Conservation (phyloP, 2,888 invertebrate species). For the Leptinotarsa haldemani region DNA sequence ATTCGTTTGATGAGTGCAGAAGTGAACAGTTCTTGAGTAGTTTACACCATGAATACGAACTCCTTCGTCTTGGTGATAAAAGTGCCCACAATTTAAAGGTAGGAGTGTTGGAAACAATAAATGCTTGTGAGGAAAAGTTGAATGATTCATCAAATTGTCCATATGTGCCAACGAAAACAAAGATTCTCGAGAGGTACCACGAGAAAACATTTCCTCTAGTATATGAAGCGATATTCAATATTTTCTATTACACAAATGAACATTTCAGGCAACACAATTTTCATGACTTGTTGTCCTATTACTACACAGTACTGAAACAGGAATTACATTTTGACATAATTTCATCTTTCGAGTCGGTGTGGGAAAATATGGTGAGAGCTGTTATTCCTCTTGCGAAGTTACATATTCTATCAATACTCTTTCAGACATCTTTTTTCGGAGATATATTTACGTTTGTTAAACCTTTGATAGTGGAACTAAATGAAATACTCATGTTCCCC, state of each 20-base stretch:
- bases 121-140: background rate
- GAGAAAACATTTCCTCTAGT: conserved; percentile 9
- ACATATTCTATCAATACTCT: background rate
- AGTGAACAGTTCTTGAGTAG: background rate
- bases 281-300: conserved; percentile 20
- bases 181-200: background rate
- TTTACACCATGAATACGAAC: background rate
- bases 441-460: background rate
- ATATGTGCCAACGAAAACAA: background rate
- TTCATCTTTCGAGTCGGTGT: conserved; percentile 1
- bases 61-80: background rate
- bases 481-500: conserved; percentile 29
- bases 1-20: background rate
- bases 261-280: conserved; percentile 23
- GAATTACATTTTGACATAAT: conserved; percentile 3
- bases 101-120: background rate
- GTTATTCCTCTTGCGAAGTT: conserved; percentile 4
- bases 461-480: conserved; percentile 11
- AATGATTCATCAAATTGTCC: background rate
- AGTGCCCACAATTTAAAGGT: background rate
- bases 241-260: conserved; percentile 26
- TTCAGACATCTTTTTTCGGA: background rate
- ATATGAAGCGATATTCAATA: conserved; percentile 25
- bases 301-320: conserved; percentile 16
- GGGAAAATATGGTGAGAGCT: conserved; percentile 12